Base-by-base conservation (phyloP, 2,113 vertebrate species). In the Siniperca chuatsi region DNA sequence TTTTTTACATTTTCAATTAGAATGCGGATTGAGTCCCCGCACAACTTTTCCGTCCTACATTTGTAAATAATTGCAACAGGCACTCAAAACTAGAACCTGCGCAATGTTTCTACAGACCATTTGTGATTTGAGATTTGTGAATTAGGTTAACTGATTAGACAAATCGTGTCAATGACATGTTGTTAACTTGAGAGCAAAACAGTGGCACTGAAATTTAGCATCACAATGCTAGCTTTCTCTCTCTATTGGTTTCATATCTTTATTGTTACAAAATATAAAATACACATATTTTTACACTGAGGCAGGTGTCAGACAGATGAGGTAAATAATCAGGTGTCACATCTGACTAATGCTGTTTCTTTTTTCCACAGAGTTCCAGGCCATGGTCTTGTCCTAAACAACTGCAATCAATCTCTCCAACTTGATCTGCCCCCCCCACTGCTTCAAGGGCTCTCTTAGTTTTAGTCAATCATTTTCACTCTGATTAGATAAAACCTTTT, bases 381-480 rank as follows among this genome's bases (percentile, higher is more conserved):
- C 96, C 92, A 93, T 98, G 96, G 97, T 99, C 68, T 93, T 96
- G 87, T 97, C 97, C 92, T 99, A 97, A 97, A 95, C 78, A 80
- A 6, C 66, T 79, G 85, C 79, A 79, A 74, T 73, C 42, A 73
- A 46, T 64, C 57, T 21, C 71, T 66, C 25, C 64, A 60, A 73
- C 61, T 48, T 16, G 13, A 44, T 71, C 54, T 35, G 4, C 9
- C 71, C 52, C 42, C 55, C 55, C 60, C 81, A 68, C 64, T 72
- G 65, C 89, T 88, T 79, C 76, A 90, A 85, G 87, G 80, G 87
- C 91, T 92, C 33, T 72, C 21, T 69, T 79, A 83, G 25, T 76
- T 85, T 58, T 65, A 85, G 40, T 74, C 57, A 68, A n/a, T 58
- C 25, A 50, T 58, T 78, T 69, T 62, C 60, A 69, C 75, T 21